phyloP scores from a whole-genome alignment of 2,797 vertebrate genomes.

The Poecilia wingei region DNA sequence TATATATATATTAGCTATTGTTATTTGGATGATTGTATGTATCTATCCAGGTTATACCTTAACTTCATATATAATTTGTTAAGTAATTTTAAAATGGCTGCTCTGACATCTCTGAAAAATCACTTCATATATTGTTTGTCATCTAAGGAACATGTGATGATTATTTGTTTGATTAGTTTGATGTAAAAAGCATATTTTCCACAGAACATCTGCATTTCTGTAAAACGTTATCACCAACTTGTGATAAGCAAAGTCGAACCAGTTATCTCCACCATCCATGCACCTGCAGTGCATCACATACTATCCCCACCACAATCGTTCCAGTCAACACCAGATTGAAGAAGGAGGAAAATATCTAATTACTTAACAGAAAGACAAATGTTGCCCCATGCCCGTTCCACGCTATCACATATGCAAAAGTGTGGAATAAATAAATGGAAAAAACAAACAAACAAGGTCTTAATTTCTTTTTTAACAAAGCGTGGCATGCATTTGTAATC shows the following conservation, averaged over 20 bases:
- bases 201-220: background rate
- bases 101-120: background rate
- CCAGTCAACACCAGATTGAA: background rate
- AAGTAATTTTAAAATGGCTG: background rate
- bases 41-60: background rate
- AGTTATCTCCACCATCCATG: background rate
- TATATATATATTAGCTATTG: background rate
- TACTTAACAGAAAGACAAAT: background rate
- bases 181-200: background rate
- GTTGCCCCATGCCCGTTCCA: background rate
- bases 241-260: background rate
- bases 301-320: background rate
- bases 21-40: background rate
- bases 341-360: background rate
- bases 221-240: background rate
- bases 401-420: background rate
- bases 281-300: background rate
- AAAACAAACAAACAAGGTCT: too few species aligned
- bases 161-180: background rate
- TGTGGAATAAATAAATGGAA: too few species aligned
- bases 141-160: background rate
- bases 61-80: background rate
- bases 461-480: background rate
- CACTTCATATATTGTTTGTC: background rate
- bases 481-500: background rate